phyloP scores from a whole-genome alignment of 2,113 vertebrate genomes.

The Dicerorhinus sumatrensis region DNA sequence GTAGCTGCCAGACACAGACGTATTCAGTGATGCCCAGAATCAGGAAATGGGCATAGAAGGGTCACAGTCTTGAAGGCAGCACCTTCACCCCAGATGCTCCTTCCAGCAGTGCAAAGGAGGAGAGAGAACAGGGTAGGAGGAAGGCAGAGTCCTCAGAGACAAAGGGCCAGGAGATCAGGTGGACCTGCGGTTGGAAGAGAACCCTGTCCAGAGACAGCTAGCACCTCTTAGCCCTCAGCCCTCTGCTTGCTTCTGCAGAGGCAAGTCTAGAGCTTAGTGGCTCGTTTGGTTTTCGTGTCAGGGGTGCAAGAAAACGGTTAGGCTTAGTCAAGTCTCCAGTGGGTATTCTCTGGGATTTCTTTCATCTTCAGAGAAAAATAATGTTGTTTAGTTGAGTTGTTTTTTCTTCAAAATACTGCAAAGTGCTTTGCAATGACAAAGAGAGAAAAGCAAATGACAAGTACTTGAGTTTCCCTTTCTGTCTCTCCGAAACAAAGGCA shows the following conservation, averaged over 20 bases:
- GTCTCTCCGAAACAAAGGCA: constrained; percentile 69
- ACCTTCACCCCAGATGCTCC: accelerated
- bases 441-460: constrained; percentile 72
- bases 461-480: constrained; percentile 63
- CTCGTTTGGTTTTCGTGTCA: background rate
- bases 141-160: background rate
- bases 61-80: background rate
- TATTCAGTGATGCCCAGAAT: accelerated
- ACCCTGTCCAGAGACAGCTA: background rate
- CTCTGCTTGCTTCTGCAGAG: background rate
- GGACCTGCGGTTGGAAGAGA: background rate
- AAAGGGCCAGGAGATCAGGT: background rate
- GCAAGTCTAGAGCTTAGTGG: background rate
- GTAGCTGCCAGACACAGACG: accelerated
- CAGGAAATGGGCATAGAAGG: accelerated
- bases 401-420: constrained; percentile 67
- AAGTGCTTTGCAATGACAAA: constrained; percentile 68
- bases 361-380: constrained; percentile 73
- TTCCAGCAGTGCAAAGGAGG: accelerated
- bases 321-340: background rate
- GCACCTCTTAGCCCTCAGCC: background rate
- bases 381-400: constrained; percentile 63
- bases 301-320: background rate
- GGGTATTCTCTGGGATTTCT: background rate
- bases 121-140: accelerated